Conservation (phyloP, 23 tunicate genomes). For the Halocynthia roretzi region DNA sequence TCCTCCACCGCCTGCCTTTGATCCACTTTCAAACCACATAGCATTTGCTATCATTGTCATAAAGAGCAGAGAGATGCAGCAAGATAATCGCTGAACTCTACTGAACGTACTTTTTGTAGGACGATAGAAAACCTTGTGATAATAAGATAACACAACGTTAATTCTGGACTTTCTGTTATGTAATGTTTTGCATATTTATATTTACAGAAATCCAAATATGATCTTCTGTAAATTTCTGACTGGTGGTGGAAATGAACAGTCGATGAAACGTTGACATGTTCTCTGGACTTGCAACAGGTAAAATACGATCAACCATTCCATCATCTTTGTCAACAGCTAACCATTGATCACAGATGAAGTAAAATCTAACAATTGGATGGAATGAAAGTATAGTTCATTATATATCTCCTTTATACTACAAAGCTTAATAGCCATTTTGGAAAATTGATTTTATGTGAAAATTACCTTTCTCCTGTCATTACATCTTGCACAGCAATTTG, state of each 20-base stretch:
- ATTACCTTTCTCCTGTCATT: conserved; percentile 69
- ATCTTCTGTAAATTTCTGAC: conserved; percentile 94
- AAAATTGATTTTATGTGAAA: background rate
- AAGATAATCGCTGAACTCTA: conserved; percentile 70
- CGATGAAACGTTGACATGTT: conserved; percentile 88
- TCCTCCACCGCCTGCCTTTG: conserved; percentile 44
- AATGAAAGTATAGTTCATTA: background rate
- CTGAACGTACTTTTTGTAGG: conserved; percentile 88
- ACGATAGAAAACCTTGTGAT: conserved; percentile 77
- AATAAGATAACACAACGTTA: too few relatives aligned
- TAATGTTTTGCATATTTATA: background rate
- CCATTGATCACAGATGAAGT: conserved; percentile 90
- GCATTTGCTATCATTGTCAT: conserved; percentile 98
- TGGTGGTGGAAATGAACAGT: conserved; percentile 69
- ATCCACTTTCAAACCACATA: conserved; percentile 82
- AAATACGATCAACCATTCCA: conserved; percentile 80
- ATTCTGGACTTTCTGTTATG: background rate
- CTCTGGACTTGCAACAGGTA: conserved; percentile 86
- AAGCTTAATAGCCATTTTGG: background rate
- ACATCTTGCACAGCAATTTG: conserved; percentile 90
- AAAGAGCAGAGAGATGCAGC: conserved; percentile 79
- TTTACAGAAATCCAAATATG: conserved; percentile 96
- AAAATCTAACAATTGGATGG: conserved; percentile 28
- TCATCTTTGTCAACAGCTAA: conserved; percentile 89
- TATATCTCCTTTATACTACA: background rate